Evolutionary conservation across 1,140 invertebrate genomes (phyloP), one percentile per base, ranked within the genome.

Genomic region (Liolophura sinensis): DNA sequence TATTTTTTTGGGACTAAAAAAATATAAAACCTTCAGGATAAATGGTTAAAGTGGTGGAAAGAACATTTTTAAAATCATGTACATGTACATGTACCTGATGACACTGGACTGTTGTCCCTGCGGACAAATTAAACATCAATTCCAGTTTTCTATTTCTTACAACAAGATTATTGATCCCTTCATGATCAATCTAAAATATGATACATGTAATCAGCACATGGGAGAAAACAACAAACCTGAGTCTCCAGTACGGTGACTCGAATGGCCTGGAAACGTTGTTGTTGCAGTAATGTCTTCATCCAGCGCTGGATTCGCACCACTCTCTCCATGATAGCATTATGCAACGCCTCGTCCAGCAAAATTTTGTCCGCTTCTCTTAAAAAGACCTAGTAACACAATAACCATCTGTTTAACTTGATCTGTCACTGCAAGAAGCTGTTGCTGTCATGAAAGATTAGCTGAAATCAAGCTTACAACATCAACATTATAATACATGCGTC

Each of bases 311-410:
- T 92, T 0, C 90, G 91, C 51, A 96, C 90, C 74, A 98, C 97
- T 61, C 92, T 91, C 24, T 92, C 90, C 88, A 98, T 93, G 67
- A 98, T 97, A 77, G 95, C 93, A 78, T 95, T 91, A 84, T 98
- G 95, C 40, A 98, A 85, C 65, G 92, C 89, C 74, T 93, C 93
- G 78, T 98, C 95, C 51, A 98, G 82, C 81, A 94, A 92, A 69
- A 95, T 89, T 82, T 97, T 97, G 82, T 97, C 95, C n/a, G 92
- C 92, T 82, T 97, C 95, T 52, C 95, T 87, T 82, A 97, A 88
- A 77, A 97, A 97, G 50, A 98, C 92, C 87, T 87, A 68, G 7
- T 18, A 16, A 66, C 20, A 49, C 48, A 62, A 49, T 11, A 31
- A 66, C 57, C 1, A 4, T 16, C 57, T 54, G 51, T 6, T n/a